Evolutionary conservation across 2,113 vertebrate genomes (phyloP).

Genomic region (Forbesichthys papilliferus): DNA sequence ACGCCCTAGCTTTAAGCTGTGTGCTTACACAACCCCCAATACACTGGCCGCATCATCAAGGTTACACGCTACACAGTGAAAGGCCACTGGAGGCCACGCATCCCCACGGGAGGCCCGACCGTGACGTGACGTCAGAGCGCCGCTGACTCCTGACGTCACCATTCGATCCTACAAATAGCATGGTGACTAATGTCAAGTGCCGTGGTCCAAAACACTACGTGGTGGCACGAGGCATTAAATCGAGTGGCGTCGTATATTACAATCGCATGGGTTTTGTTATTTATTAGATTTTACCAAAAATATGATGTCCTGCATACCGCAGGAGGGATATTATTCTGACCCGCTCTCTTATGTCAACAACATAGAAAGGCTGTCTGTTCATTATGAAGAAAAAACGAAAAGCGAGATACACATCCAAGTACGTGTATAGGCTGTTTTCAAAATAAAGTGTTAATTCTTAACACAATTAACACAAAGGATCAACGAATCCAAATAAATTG

Average conservation of each 20-base stretch:
- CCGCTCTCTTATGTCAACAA: too few relatives aligned
- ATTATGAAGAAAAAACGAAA: too few relatives aligned
- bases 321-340: too few relatives aligned
- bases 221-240: not conserved
- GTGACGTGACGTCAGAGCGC: slow-evolving; percentile 58
- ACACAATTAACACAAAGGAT: not conserved
- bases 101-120: not conserved
- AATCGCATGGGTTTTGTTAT: too few relatives aligned
- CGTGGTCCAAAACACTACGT: not conserved
- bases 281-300: too few relatives aligned
- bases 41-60: slow-evolving; percentile 8
- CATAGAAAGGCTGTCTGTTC: too few relatives aligned
- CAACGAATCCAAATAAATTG: not conserved
- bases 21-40: not conserved
- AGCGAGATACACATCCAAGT: too few relatives aligned
- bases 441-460: too few relatives aligned
- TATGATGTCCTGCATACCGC: too few relatives aligned
- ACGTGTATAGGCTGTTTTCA: too few relatives aligned
- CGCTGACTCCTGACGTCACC: slow-evolving; percentile 63
- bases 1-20: too few relatives aligned
- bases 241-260: too few relatives aligned
- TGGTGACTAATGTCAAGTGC: not conserved
- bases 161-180: not conserved
- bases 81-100: not conserved
- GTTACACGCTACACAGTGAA: slow-evolving; percentile 19